Evolutionary conservation across 2,113 vertebrate species (phyloP).

Genomic region (Xiphias gladius): DNA sequence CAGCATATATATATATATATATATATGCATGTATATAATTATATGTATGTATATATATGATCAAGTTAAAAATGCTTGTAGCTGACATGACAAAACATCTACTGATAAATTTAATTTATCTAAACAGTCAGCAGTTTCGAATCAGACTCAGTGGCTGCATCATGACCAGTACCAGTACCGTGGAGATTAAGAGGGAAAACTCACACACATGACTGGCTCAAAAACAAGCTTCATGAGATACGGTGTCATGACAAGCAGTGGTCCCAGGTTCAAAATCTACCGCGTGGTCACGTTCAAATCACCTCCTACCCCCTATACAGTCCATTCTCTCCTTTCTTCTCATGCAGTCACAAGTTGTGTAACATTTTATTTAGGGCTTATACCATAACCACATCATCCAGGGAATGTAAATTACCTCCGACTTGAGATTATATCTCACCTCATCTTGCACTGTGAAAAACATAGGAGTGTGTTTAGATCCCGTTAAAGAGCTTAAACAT

Average conservation of each 20-base stretch:
- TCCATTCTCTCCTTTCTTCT: conserved; percentile 12
- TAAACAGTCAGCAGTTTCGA: neutral
- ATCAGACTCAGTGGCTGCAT: conserved; percentile 28
- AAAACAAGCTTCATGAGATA: conserved; percentile 58
- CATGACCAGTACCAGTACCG: conserved; percentile 34
- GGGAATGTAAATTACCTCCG: conserved; percentile 61
- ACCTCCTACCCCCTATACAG: neutral
- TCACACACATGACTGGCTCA: conserved; percentile 65
- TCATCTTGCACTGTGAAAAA: conserved; percentile 37
- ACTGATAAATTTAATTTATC: neutral
- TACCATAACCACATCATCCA: conserved; percentile 39
- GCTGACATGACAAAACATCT: neutral
- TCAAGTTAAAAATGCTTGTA: neutral
- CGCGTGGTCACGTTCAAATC: conserved; percentile 50
- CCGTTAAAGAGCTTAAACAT: conserved; percentile 65
- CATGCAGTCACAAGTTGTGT: conserved; percentile 62
- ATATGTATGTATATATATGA: neutral
- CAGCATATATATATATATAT: too few relatives aligned
- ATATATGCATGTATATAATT: too few relatives aligned
- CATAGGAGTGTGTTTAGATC: conserved; percentile 52
- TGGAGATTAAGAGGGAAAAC: conserved; percentile 61
- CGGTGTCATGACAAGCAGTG: conserved; percentile 24
- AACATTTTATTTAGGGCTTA: conserved; percentile 54
- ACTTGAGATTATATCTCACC: conserved; percentile 63
- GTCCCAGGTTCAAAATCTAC: conserved; percentile 51